phyloP scores from a whole-genome alignment of 2,888 invertebrate genomes.

The Oscheius sp. region DNA sequence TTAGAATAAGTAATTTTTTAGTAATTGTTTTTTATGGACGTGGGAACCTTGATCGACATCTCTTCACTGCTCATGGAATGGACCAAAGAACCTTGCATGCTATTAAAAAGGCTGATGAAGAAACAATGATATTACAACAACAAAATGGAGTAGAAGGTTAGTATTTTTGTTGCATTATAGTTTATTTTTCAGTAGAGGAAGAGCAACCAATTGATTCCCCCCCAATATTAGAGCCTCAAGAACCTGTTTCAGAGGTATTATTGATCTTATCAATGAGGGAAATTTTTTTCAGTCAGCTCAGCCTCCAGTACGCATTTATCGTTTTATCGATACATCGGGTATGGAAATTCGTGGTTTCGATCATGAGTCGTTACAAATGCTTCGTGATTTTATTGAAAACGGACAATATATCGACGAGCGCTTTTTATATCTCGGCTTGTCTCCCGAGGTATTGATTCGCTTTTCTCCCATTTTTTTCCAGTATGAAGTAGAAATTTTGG shows the following conservation, averaged over 20 bases:
- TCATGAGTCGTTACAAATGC: background rate
- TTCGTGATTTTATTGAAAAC: background rate
- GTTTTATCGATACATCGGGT: background rate
- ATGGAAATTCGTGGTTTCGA: background rate
- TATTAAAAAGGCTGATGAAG: conserved; percentile 1
- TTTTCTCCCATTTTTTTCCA: no score
- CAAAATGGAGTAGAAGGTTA: background rate
- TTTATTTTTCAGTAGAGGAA: background rate
- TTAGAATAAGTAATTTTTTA: conserved; percentile 19
- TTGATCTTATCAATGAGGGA: background rate
- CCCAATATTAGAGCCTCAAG: conserved; percentile 31
- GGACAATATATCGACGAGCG: no score
- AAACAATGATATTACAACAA: background rate
- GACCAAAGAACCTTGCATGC: conserved; percentile 32
- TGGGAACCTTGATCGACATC: conserved; percentile 46
- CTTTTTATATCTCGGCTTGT: no score
- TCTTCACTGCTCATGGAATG: conserved; percentile 46
- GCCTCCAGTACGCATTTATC: background rate
- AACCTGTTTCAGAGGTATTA: conserved; percentile 17
- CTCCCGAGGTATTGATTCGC: no score
- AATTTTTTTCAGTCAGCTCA: background rate
- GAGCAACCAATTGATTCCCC: conserved; percentile 26
- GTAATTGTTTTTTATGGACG: conserved; percentile 60
- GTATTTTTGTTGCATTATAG: background rate
- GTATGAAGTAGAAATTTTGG: no score